These are phyloP conservation scores for Micromys minutus DNA, from an alignment of 2,113 vertebrate species.

Conservation along the genomic window DNA sequence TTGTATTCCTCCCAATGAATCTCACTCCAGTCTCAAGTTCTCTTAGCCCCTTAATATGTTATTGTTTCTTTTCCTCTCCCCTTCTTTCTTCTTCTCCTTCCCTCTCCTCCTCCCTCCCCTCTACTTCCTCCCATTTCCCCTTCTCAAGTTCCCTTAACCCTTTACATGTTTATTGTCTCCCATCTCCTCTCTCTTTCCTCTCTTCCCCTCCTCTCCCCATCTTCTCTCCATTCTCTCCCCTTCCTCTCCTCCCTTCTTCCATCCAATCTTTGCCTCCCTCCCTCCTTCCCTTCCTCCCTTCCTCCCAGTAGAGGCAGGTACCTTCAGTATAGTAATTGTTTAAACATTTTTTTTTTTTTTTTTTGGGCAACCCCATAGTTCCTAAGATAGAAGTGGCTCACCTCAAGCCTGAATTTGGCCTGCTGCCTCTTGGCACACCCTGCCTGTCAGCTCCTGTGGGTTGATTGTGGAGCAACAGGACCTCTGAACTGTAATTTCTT, in stretches of 20 bases:
- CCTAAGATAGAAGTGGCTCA: conserved; percentile 77
- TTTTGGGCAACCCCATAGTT: conserved; percentile 81
- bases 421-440: conserved; percentile 66
- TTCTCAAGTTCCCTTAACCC: conserved; percentile 59
- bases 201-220: no score
- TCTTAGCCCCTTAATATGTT: conserved; percentile 31
- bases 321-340: conserved; percentile 70
- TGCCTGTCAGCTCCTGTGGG: conserved; percentile 81
- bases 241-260: neutral
- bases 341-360: no score
- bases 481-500: conserved; percentile 84
- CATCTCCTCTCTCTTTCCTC: no score
- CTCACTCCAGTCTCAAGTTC: conserved; percentile 48
- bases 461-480: conserved; percentile 76
- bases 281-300: neutral
- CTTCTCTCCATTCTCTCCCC: rapidly evolving
- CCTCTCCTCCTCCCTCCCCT: no score
- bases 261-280: rapidly evolving
- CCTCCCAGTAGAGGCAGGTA: neutral
- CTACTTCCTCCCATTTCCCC: no score
- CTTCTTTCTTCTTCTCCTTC: neutral
- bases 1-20: conserved; percentile 57
- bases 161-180: neutral
- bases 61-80: conserved; percentile 28
- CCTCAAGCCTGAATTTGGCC: conserved; percentile 81